Evolutionary conservation across 2,113 vertebrate genomes (phyloP), one percentile per base, ranked within the genome.

Genomic region (Strigops habroptila): DNA sequence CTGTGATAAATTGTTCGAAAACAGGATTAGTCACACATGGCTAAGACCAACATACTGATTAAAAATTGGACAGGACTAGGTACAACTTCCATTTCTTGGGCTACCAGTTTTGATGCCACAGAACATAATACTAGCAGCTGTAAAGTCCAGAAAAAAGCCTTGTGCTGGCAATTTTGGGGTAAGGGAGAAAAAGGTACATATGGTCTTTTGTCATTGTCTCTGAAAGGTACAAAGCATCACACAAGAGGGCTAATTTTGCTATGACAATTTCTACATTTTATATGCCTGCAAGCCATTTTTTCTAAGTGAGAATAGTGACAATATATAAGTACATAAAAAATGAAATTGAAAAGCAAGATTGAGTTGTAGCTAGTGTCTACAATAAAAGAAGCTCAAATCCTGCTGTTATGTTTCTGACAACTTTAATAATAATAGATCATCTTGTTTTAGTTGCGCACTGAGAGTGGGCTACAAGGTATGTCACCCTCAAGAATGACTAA

Each of bases 401-500:
- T 69, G 65, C 91, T 85, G 67, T 87, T 78, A 74, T 37, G 64
- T 82, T 95, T 95, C 88, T 93, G 78, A 73, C 67, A 81, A 44
- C 80, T 68, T 59, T 87, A 96, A 92, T 93, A 95, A 95, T 80
- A 95, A 90, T 86, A 94, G 88, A 97, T 97, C 92, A 93, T 97
- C 95, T 95, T 84, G 81, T 87, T 96, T 97, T 92, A 94, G 96
- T 91, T 71, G 76, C 4, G 14, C 76, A 41, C 65, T 75, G 77
- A 91, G 82, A 96, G 93, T 88, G 86, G 95, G 96, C 96, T 98
- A 94, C 82, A 97, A 98, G 96, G 94, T 97, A 93, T 92, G 91
- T 95, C 93, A 95, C 85, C 75, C 88, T 92, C 92, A 91, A 97
- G 96, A 96, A 89, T 83, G 92, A 96, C 82, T 89, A 93, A 95